Percentiles rank a stretch among this genome's conserved stretches.
Conservation (phyloP, 1,140 invertebrate species). For the Linepithema humile region DNA sequence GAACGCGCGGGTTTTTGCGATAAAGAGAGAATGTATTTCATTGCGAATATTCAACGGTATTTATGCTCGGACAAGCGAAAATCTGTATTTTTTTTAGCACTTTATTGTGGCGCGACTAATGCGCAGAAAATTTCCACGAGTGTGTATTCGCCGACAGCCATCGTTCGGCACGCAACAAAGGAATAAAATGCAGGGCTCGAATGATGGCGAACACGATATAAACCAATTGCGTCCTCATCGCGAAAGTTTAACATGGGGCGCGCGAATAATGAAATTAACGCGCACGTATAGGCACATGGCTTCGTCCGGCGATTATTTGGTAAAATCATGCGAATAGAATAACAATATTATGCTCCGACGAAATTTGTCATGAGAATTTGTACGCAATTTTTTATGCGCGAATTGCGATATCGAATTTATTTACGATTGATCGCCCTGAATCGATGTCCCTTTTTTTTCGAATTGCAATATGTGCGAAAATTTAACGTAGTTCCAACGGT, state of each 20-base stretch:
- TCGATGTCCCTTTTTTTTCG: neutral
- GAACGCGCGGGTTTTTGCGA: conserved; percentile 2
- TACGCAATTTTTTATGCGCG: conserved; percentile 27
- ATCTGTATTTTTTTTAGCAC: conserved; percentile 51
- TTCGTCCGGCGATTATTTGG: conserved; percentile 12
- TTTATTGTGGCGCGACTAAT: conserved; percentile 4
- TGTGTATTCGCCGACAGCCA: conserved; percentile 27
- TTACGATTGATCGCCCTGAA: neutral
- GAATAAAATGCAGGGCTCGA: conserved; percentile 8
- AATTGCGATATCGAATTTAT: conserved; percentile 12
- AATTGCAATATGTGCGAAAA: neutral
- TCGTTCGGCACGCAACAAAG: conserved; percentile 41
- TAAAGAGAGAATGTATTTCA: neutral
- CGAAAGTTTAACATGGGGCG: conserved; percentile 55
- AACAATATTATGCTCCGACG: conserved; percentile 26
- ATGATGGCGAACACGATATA: conserved; percentile 23
- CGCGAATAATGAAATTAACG: conserved; percentile 60
- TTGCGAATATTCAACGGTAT: conserved; percentile 42
- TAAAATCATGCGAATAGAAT: conserved; percentile 46
- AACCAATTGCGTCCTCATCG: conserved; percentile 49
- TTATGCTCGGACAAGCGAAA: conserved; percentile 51
- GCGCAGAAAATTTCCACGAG: conserved; percentile 56
- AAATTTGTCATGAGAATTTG: conserved; percentile 24
- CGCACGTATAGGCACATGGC: neutral
- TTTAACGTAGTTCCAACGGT: too few relatives aligned